Percentiles rank a stretch among this genome's conserved stretches.
Evolutionary conservation across 1,140 invertebrate species (phyloP).

Genomic region (Drosophila sp.): DNA sequence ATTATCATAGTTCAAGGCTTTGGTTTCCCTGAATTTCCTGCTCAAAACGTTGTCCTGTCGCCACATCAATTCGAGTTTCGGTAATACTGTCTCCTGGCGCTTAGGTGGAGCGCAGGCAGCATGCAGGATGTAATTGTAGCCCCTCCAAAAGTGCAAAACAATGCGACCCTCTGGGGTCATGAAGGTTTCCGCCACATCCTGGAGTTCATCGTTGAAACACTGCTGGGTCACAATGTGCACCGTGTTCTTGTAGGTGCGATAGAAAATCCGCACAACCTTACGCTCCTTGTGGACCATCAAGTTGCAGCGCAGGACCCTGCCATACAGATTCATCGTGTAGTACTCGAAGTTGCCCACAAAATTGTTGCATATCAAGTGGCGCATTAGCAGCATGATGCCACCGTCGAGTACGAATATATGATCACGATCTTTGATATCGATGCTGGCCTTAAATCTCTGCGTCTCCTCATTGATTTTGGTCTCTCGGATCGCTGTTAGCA

Average conservation of each 20-base stretch:
- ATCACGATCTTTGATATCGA: constrained; percentile 73
- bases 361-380: constrained; percentile 66
- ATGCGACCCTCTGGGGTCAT: constrained; percentile 64
- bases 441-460: constrained; percentile 68
- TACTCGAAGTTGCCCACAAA: constrained; percentile 70
- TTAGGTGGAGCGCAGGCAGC: constrained; percentile 55
- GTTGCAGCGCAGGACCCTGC: constrained; percentile 64
- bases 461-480: constrained; percentile 68
- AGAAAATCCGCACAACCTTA: constrained; percentile 70
- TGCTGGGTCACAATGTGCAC: constrained; percentile 65
- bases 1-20: constrained; percentile 70
- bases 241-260: constrained; percentile 65
- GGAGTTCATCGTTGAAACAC: constrained; percentile 73
- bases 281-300: constrained; percentile 67
- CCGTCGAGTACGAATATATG: constrained; percentile 72
- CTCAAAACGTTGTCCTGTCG: constrained; percentile 49
- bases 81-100: constrained; percentile 41
- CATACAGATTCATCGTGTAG: constrained; percentile 74
- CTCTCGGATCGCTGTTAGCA: constrained; percentile 63
- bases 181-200: constrained; percentile 73
- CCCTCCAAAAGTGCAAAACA: constrained; percentile 67
- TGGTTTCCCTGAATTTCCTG: constrained; percentile 45
- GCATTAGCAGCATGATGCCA: constrained; percentile 72
- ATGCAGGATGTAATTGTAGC: constrained; percentile 70
- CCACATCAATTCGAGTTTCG: constrained; percentile 74